Base-by-base conservation (phyloP, 2,888 invertebrate species). In the Pseudolycoriella hygida region DNA sequence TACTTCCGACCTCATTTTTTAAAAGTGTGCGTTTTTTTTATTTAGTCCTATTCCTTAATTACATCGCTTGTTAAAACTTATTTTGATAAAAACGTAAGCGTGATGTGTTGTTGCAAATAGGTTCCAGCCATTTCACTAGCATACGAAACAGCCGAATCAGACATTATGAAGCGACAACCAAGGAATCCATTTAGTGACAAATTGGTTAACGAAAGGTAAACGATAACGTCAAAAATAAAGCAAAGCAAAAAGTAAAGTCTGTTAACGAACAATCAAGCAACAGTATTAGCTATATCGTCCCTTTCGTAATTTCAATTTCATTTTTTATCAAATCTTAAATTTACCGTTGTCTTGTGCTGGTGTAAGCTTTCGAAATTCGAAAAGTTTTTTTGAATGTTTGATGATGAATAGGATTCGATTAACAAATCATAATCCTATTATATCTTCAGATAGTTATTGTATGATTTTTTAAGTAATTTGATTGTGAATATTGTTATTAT, bases 101-200 rank as follows among this genome's bases (percentile, higher is more conserved):
- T 50, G 45, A 47, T 47, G 47, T 44, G 49, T 51, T 49, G 49
- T 49, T 47, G 17, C 39, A 37, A 52, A 51, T 75, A 87, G 90
- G 86, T 89, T 73, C 93, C 93, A 70, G 92, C 92, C 74, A 93
- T 93, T 74, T 92, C 92, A 71, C 79, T 93, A 78, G 92, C 93
- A 71, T 93, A 93, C 77, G 92, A 93, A 78, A 84, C 86, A 74
- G 88, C 92, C 69, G 93, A 93, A 77, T 88, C 87, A 71, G 93
- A 93, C 81, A 93, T 93, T 72, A 93, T 93, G 93, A 92, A 92
- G 82, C 83, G 93, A 72, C 84, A 85, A 74, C 93, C 93, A 71
- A 83, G 93, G 80, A 84, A 93, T 75, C 90, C 93, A 72, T 82
- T 85, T 79, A 80, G 77, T 73, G 93, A 94, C 80, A 93, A 93